phyloP scores from a whole-genome alignment of 2,797 vertebrate genomes.

The Tolypeutes matacus region DNA sequence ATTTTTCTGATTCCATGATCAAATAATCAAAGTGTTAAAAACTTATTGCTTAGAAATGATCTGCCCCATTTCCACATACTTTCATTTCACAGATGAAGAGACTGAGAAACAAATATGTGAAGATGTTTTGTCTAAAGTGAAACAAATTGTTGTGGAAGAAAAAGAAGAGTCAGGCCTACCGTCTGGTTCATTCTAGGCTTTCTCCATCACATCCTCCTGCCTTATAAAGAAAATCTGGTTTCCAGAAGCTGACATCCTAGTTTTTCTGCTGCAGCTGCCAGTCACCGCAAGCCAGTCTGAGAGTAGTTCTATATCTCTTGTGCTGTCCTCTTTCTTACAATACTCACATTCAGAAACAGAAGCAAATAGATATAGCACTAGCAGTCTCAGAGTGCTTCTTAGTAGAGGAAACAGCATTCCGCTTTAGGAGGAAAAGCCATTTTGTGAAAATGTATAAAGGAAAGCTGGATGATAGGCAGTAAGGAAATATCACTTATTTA shows the following conservation, averaged over 20 bases:
- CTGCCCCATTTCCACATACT: neutral
- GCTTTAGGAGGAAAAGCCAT: conserved; percentile 66
- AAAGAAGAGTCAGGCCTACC: neutral
- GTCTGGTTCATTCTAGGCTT: neutral
- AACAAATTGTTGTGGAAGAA: neutral
- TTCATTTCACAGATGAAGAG: conserved; percentile 5
- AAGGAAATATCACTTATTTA: neutral
- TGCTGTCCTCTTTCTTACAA: conserved; percentile 50
- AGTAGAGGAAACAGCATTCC: conserved; percentile 17
- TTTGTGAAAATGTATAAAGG: conserved; percentile 62
- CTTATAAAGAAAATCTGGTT: neutral
- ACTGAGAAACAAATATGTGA: neutral
- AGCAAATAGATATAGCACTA: neutral
- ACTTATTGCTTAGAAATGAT: neutral
- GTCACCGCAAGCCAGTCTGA: conserved; percentile 24
- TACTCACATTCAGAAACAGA: conserved; percentile 41
- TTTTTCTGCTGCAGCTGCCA: conserved; percentile 62
- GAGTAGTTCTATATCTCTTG: neutral
- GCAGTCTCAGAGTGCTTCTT: neutral
- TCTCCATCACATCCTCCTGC: neutral
- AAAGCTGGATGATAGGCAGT: neutral
- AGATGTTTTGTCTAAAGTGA: neutral
- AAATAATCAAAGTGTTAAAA: conserved; percentile 29
- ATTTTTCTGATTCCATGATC: conserved; percentile 28
- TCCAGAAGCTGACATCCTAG: conserved; percentile 25